phyloP scores from a whole-genome alignment of 2,797 vertebrate genomes.

The Cynodonichthys magdalenae region DNA sequence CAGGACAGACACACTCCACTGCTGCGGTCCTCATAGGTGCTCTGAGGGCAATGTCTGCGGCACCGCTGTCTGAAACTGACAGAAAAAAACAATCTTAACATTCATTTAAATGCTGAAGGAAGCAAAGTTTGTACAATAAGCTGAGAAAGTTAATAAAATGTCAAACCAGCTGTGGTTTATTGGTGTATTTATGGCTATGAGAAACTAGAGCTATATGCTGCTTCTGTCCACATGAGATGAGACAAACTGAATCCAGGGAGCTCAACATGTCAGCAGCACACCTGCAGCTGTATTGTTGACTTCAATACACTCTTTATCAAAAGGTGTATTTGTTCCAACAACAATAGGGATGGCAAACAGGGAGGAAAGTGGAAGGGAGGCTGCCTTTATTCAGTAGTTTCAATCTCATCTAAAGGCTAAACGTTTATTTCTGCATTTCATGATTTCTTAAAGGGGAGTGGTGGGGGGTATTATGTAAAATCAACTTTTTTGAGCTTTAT shows the following conservation, averaged over 20 bases:
- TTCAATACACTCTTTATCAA: conserved; percentile 39
- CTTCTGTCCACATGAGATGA: conserved; percentile 25
- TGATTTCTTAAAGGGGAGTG: no score
- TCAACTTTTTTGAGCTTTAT: no score
- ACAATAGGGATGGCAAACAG: conserved; percentile 19
- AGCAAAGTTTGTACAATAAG: conserved; percentile 16
- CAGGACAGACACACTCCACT: conserved; percentile 78
- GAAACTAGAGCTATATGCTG: conserved; percentile 27
- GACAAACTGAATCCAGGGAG: conserved; percentile 45
- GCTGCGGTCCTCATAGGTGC: conserved; percentile 76
- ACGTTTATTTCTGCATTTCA: conserved; percentile 5
- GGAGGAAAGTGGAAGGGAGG: conserved; percentile 24
- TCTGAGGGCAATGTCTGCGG: conserved; percentile 82
- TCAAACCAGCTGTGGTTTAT: conserved; percentile 39
- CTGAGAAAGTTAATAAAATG: conserved; percentile 43
- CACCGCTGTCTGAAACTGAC: conserved; percentile 83
- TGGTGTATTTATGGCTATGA: conserved; percentile 36
- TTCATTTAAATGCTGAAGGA: neutral
- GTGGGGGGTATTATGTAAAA: no score
- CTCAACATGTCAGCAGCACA: conserved; percentile 48
- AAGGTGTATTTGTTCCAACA: conserved; percentile 39
- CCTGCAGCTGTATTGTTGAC: conserved; percentile 62
- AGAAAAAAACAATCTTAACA: conserved; percentile 6
- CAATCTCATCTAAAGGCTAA: conserved; percentile 32
- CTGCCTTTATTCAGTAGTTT: conserved; percentile 29